Base-by-base conservation (phyloP, 2,797 vertebrate species). In the Anas flavirostris region DNA sequence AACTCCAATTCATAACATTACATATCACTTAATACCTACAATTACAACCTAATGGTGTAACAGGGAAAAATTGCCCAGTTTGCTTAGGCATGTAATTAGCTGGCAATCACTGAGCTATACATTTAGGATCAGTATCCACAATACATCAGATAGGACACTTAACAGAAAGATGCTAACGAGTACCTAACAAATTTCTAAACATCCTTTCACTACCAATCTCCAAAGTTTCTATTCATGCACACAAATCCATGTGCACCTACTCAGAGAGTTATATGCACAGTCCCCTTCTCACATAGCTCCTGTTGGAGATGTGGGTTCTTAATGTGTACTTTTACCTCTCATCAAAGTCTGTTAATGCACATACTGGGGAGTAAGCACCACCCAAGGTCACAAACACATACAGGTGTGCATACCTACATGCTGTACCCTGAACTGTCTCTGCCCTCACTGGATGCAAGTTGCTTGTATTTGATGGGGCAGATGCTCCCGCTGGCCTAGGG, bases 191-290 rank as follows among this genome's bases (percentile, higher is more conserved):
- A 86, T 37, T 50, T 82, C 41, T 50, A 44, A 58, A 66, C 2
- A 2, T 26, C 29, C 8, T 82, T 53, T 67, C 48, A 77, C 55
- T 23, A 5, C 50, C 39, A 72, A 41, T 59, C 2, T 4, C 26
- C 46, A 17, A 3, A 66, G 58, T 23, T 46, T 63, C 69, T 77
- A 70, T 59, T 28, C n/a, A 26, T 3, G 39, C 55, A 60, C 60
- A 48, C 10, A 37, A 44, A 74, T 48, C 22, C 48, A 48, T 14
- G 23, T 48, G 48, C n/a, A 67, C 35, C 5, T 10, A n/a, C 41
- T 31, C 53, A 12, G 35, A 9, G 0, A 2, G 39, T 39, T 72
- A 16, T 2, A 46, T 18, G 21, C 14, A 16, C 5, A 62, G 29
- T 9, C 17, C 37, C 5, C 12, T 59, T 43, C 53, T 76, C 41